These are phyloP conservation scores for Camelus bactrianus DNA, from an alignment of 2,113 vertebrate genomes.

Conservation along the genomic window DNA sequence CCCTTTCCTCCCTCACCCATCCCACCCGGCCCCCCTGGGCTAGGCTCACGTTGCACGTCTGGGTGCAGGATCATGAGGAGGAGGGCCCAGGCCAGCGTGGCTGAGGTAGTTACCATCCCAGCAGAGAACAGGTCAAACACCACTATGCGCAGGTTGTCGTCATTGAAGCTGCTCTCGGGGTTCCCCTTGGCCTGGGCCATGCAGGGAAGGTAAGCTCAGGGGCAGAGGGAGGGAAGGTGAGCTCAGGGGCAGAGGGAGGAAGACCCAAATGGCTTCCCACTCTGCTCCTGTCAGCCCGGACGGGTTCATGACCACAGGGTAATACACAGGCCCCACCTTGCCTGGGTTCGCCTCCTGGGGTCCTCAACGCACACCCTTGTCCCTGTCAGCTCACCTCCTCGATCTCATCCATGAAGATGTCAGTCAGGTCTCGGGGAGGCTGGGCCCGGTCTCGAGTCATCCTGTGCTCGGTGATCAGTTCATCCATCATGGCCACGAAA, in stretches of 20 bases:
- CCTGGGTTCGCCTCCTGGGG: accelerated
- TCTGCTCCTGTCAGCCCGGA: accelerated
- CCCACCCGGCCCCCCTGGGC: background rate
- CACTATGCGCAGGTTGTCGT: slow-evolving; percentile 79
- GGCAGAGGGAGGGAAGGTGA: background rate
- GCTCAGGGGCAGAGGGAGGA: too few species aligned
- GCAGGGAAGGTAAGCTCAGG: background rate
- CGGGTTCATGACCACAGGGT: too few species aligned
- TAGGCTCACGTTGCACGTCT: slow-evolving; percentile 85
- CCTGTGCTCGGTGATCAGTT: slow-evolving; percentile 70
- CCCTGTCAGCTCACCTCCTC: slow-evolving; percentile 81
- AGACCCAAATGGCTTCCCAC: accelerated
- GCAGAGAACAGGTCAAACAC: slow-evolving; percentile 74
- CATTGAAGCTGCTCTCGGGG: slow-evolving; percentile 79
- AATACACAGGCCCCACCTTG: accelerated
- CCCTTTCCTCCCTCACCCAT: accelerated
- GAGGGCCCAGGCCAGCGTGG: slow-evolving; percentile 85
- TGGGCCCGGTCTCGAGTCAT: slow-evolving; percentile 66
- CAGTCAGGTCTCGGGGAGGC: slow-evolving; percentile 80
- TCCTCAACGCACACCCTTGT: accelerated
- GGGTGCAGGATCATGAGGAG: slow-evolving; percentile 86
- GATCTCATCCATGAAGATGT: slow-evolving; percentile 84
- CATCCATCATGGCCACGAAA: slow-evolving; percentile 27
- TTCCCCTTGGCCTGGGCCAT: slow-evolving; percentile 78
- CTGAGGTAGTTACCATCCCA: slow-evolving; percentile 82